Percentiles rank a stretch among this genome's conserved stretches.
Evolutionary conservation across 2,797 vertebrate genomes (phyloP).

Genomic region (Acipenser oxyrinchus): DNA sequence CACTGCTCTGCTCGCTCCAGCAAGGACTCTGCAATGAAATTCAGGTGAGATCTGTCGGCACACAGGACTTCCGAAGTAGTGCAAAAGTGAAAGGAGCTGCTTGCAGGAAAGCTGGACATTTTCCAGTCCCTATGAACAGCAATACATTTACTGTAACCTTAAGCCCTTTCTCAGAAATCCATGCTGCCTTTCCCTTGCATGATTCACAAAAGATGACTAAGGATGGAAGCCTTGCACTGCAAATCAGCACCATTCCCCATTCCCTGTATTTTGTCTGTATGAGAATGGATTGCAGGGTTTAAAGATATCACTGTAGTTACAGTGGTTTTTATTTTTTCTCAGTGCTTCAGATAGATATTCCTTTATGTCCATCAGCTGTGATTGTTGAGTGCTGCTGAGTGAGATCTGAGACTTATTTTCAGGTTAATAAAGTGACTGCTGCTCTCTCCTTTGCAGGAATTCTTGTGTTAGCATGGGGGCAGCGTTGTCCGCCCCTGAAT

Average conservation of each 20-base stretch:
- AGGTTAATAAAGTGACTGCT: neutral
- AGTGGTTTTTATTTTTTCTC: neutral
- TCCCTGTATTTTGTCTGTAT: too few relatives aligned
- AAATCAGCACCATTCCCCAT: too few relatives aligned
- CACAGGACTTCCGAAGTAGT: too few relatives aligned
- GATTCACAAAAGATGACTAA: neutral
- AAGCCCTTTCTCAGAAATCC: neutral
- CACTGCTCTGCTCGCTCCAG: constrained; percentile 91
- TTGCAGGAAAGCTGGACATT: too few relatives aligned
- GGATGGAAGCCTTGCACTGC: too few relatives aligned
- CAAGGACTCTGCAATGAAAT: constrained; percentile 88
- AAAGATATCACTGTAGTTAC: neutral
- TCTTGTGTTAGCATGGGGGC: constrained; percentile 79
- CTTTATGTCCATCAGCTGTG: neutral
- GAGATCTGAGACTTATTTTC: too few relatives aligned
- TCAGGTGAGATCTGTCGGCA: constrained; percentile 59
- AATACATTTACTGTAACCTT: too few relatives aligned
- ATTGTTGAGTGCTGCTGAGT: neutral
- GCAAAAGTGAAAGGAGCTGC: too few relatives aligned
- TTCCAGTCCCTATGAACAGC: neutral
- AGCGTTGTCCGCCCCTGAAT: constrained; percentile 77
- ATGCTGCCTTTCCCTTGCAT: neutral
- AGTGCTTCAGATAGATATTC: neutral
- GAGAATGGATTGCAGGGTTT: too few relatives aligned
- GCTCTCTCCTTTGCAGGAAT: constrained; percentile 64